Evolutionary conservation across 2,888 invertebrate genomes (phyloP), one percentile per base, ranked within the genome.

Genomic region (Heliconius hortense): DNA sequence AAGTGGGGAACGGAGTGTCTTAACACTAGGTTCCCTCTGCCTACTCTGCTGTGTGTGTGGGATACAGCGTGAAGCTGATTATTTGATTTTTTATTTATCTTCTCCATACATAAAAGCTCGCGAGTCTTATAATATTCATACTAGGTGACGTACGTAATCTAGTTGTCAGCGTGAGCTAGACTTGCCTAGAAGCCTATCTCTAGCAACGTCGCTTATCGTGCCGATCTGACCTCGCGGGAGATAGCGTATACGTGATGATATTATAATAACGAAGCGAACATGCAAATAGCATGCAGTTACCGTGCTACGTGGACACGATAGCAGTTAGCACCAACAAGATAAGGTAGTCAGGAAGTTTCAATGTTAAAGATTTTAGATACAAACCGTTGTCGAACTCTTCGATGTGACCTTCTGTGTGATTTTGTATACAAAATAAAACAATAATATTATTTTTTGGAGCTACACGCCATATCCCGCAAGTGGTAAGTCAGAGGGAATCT

Each of bases 211-310:
- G 62, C 79, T 80, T 80, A 82, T 82, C 81, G 76, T 28, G 69
- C 71, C 74, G 71, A 82, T 83, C 80, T 82, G 80, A 81, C 80
- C 82, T 80, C 81, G 76, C 78, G 80, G 76, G 76, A 35, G 35
- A 82, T 79, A 81, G 73, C 77, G 72, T 80, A 64, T 75, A 79
- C 79, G 79, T 79, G 80, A 81, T 79, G 77, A 79, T 78, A 80
- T 80, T 79, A 74, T 81, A 81, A 78, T 79, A 76, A 77, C 76
- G 74, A 76, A 77, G 74, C 76, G 66, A 77, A 75, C 77, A 78
- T 79, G 75, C 76, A 77, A 75, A 78, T 62, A 74, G 64, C 74
- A 66, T 76, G 77, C 78, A 76, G 78, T 76, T 75, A 77, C 66
- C 35, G 71, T 64, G 67, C 76, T 78, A 78, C 78, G 79, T 80